Evolutionary conservation across 2,888 invertebrate genomes (phyloP), one percentile per base, ranked within the genome.

Genomic region (Chrysolina haemoptera): DNA sequence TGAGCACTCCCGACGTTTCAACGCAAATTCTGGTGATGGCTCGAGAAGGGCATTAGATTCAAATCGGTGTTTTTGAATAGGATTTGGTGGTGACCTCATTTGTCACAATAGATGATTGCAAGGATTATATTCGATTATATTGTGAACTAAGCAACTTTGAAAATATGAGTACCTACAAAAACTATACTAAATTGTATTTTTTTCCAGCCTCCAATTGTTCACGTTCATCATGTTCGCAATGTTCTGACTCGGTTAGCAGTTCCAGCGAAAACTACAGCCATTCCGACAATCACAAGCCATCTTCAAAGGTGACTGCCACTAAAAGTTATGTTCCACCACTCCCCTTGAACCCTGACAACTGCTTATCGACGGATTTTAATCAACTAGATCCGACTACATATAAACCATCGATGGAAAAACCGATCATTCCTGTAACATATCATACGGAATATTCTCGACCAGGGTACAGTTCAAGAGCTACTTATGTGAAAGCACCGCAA

Each of bases 171-270:
- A 35, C 35, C 8, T 35, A 35, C 35, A 35, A 8, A 35, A 35
- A 35, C 3, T 35, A 6, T 8, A 35, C 8, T 35, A 8, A 41
- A 41, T 62, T 35, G 6, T 22, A n/a, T n/a, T 35, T 63, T 76
- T 83, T 89, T 84, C 86, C 89, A 90, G 93, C 92, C 80, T 94
- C 94, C 0, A 92, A 91, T 59, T 94, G 94, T 84, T 94, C 95
- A 0, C 91, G 91, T 66, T 91, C 93, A 0, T 93, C 94, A 14
- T 92, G 91, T 82, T 93, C 94, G 0, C 90, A 93, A 74, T 93
- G 93, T 78, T 89, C 90, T 1, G 88, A 88, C 69, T 88, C 88
- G 2, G 87, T 84, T 48, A 87, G 87, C 70, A 88, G 87, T 67
- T 88, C 85, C 68, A 88, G 86, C 67, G 74, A 76, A 20, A 76